These are phyloP conservation scores for Arenaria interpres DNA, from an alignment of 2,113 vertebrate species.

Conservation along the genomic window DNA sequence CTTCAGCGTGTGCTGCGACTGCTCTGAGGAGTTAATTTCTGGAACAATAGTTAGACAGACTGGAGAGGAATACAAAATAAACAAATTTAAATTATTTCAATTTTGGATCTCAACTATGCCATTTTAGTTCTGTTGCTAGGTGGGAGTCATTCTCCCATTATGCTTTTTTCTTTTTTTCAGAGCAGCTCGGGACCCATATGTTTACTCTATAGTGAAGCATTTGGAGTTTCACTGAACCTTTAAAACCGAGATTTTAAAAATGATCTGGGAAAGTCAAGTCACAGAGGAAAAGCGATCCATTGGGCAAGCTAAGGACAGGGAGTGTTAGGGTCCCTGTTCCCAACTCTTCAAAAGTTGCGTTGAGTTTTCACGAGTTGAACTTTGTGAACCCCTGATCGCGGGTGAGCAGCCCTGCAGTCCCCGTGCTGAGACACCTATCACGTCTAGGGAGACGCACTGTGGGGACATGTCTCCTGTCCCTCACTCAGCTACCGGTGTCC, in stretches of 20 bases:
- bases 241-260: not conserved
- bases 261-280: not conserved
- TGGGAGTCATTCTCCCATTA: not conserved
- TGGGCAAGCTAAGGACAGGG: not conserved
- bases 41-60: not conserved
- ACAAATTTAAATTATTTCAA: not conserved
- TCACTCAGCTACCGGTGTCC: not conserved
- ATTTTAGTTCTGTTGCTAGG: slow-evolving; percentile 14
- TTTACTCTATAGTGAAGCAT: not conserved
- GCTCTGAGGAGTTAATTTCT: not conserved
- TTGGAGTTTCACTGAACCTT: not conserved
- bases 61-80: slow-evolving; percentile 12
- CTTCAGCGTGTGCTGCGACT: not conserved
- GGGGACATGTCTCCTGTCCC: not conserved
- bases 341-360: accelerated
- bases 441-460: accelerated
- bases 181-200: not conserved
- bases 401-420: not conserved
- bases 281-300: accelerated
- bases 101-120: not conserved
- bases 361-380: not conserved
- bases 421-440: not conserved
- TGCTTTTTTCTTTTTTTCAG: not conserved
- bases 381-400: not conserved
- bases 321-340: accelerated